Evolutionary conservation across 2,113 vertebrate species (phyloP).

Genomic region (Cryptotis parvus): DNA sequence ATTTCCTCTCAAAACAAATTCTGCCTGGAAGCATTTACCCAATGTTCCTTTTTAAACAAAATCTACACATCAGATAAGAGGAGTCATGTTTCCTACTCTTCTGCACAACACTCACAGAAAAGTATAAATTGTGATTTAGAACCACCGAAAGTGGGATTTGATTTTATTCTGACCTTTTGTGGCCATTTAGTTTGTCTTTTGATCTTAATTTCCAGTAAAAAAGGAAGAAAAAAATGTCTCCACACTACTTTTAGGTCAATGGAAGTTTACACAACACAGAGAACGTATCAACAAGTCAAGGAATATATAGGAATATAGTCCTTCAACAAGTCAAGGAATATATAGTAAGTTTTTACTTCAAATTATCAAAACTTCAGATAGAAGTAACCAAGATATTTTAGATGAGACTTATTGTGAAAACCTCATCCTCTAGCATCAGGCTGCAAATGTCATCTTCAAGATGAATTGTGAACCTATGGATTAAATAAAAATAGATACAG

Average conservation of each 20-base stretch:
- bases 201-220: constrained; percentile 59
- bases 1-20: neutral
- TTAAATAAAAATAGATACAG: neutral
- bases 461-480: neutral
- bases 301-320: neutral
- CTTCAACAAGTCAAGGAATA: neutral
- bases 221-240: neutral
- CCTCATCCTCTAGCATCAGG: neutral
- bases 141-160: constrained; percentile 53
- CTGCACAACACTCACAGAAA: constrained; percentile 46
- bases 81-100: constrained; percentile 38
- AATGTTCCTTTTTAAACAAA: constrained; percentile 51
- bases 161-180: constrained; percentile 60
- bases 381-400: neutral
- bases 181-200: constrained; percentile 49
- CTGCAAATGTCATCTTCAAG: neutral
- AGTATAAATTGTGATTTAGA: constrained; percentile 68
- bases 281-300: neutral
- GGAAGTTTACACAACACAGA: constrained; percentile 42
- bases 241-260: constrained; percentile 39
- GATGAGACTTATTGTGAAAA: neutral
- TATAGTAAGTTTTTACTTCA: neutral
- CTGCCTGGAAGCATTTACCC: constrained; percentile 68
- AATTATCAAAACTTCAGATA: neutral
- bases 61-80: constrained; percentile 65